Percentiles rank a stretch among this genome's conserved stretches.
Evolutionary conservation across 2,888 invertebrate genomes (phyloP).

Genomic region (Parnassius orleans): DNA sequence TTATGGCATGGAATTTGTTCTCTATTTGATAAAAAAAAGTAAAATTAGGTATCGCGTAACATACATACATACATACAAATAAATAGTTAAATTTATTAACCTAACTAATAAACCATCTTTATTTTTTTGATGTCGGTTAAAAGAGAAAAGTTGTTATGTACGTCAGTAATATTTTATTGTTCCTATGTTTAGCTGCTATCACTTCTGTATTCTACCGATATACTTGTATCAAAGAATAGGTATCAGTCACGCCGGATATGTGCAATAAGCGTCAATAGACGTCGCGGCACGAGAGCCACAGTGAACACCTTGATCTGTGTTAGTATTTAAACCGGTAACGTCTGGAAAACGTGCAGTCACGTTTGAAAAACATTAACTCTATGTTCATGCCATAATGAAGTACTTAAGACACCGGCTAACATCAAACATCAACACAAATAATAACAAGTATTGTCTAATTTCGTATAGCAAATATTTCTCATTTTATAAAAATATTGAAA

Average conservation of each 20-base stretch:
- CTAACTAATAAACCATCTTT: too few species aligned
- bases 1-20: too few species aligned
- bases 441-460: background rate
- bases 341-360: constrained; percentile 19
- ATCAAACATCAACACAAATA: background rate
- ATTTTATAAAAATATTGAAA: too few species aligned
- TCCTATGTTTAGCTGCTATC: background rate
- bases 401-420: background rate
- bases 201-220: background rate
- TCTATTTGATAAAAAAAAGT: too few species aligned
- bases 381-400: background rate
- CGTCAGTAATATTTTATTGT: too few species aligned
- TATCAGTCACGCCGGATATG: constrained; percentile 10
- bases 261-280: constrained; percentile 22
- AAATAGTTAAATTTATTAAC: too few species aligned
- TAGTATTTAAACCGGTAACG: constrained; percentile 8
- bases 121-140: too few species aligned
- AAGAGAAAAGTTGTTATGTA: too few species aligned
- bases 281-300: constrained; percentile 10
- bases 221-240: background rate
- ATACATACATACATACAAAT: too few species aligned
- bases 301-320: background rate
- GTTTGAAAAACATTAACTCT: constrained; percentile 21
- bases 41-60: too few species aligned
- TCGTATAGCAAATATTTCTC: too few species aligned